Base-by-base conservation (phyloP, 2,797 vertebrate genomes). In the Pantherophis vulpinus region DNA sequence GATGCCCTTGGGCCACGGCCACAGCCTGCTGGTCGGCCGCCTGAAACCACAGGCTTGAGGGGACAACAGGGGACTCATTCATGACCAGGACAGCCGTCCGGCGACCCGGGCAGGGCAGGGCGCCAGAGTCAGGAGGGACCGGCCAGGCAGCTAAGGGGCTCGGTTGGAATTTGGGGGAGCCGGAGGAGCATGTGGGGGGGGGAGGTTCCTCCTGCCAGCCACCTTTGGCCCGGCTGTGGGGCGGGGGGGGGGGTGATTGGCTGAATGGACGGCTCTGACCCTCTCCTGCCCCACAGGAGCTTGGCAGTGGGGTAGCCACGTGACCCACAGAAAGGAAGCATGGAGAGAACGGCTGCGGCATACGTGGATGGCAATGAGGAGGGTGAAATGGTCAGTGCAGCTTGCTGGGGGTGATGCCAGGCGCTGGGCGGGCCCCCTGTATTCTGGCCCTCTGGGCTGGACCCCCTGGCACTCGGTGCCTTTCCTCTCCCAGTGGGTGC, bases 271-370 rank as follows among this genome's bases (percentile, higher is more conserved):
- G 0, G 27, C 54, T 56, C 29, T 55, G 55, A 4, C 47, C 10
- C 51, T 29, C 56, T 27, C 27, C 42, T 1, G 20, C 4, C 63
- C 63, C 32, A 29, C 42, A 91, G 93, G 93, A 37, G 93, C 93
- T 0, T 93, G 93, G 93, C 79, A 87, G 90, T 93, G 93, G 93
- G 55, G 93, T 93, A 91, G 90, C 42, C 5, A 66, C 0, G 86
- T 93, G 0, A 88, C 90, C 90, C 93, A 93, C 93, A 93, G 93
- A 66, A 91, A 93, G 56, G 93, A 93, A 87, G 25, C 90, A 88
- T 93, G 90, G 93, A 83, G 93, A 63, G 93, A 88, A 70, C 86
- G 90, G n/a, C 42, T 6, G 14, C 55, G 12, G 58, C 66, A 0
- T 79, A 42, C 1, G 63, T 91, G 29, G 55, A 91, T 27, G 47